These are phyloP conservation scores for Poecilia wingei DNA, from an alignment of 2,797 vertebrate genomes.

Conservation along the genomic window DNA sequence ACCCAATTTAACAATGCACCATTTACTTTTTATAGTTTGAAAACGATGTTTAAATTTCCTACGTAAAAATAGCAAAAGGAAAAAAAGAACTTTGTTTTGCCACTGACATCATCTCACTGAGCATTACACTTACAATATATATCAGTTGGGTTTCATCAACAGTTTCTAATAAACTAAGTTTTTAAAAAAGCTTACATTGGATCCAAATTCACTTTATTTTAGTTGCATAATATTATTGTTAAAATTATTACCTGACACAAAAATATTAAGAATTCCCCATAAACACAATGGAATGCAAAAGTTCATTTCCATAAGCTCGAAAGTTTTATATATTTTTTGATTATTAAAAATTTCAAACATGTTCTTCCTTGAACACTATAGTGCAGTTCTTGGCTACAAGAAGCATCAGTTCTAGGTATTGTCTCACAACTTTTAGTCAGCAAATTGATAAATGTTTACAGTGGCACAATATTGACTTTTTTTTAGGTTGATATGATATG, in stretches of 20 bases:
- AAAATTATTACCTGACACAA: background rate
- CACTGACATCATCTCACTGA: background rate
- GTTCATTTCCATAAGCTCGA: background rate
- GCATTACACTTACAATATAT: background rate
- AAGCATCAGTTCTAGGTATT: constrained; percentile 41
- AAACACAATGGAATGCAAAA: background rate
- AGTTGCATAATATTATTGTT: background rate
- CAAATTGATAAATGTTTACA: constrained; percentile 69
- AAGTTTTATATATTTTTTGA: background rate
- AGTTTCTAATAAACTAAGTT: background rate
- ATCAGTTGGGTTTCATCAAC: background rate
- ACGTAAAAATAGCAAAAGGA: background rate
- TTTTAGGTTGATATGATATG: constrained; percentile 51
- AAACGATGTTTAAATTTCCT: background rate
- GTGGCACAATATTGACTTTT: constrained; percentile 51
- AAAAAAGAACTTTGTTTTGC: background rate
- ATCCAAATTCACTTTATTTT: background rate
- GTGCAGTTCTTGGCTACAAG: constrained; percentile 37
- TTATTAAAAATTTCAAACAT: constrained; percentile 1
- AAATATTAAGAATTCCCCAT: background rate
- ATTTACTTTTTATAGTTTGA: background rate
- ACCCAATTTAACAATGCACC: background rate
- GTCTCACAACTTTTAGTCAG: constrained; percentile 68
- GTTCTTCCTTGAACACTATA: constrained; percentile 9
- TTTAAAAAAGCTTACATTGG: background rate